Conservation (phyloP, 2,888 invertebrate species). For the Microplitis deprimator region DNA sequence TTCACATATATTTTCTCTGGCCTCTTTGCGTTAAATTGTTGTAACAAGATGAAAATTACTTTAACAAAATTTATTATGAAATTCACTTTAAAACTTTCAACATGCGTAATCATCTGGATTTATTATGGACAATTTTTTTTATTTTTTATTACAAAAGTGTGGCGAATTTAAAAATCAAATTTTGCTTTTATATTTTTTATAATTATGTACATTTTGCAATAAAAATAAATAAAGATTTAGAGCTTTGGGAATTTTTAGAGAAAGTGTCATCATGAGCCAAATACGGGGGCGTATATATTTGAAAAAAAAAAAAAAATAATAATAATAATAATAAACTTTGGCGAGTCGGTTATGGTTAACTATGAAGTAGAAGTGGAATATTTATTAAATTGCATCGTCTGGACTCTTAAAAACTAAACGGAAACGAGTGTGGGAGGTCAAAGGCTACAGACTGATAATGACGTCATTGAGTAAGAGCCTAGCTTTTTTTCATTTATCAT, state of each 20-base stretch:
- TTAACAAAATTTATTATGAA: not conserved
- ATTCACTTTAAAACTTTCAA: not conserved
- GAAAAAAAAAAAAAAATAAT: not conserved
- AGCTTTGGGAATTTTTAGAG: no score
- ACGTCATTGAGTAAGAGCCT: constrained; percentile 46
- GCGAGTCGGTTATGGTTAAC: not conserved
- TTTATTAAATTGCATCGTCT: constrained; percentile 26
- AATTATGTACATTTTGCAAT: not conserved
- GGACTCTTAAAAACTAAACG: constrained; percentile 40
- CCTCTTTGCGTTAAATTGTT: not conserved
- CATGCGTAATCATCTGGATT: not conserved
- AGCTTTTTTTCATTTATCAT: constrained; percentile 15
- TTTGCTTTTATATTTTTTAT: not conserved
- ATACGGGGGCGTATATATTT: not conserved
- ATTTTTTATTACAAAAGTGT: not conserved
- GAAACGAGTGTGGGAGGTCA: constrained; percentile 54
- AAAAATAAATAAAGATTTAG: not conserved
- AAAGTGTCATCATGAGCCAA: not conserved
- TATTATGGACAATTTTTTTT: not conserved
- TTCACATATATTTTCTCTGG: not conserved
- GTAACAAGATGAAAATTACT: not conserved
- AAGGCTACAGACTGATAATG: constrained; percentile 54
- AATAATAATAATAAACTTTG: not conserved
- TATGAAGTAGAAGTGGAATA: constrained; percentile 7
- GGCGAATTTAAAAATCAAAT: not conserved